These are phyloP conservation scores for Habropoda laboriosa DNA, from an alignment of 1,140 invertebrate species.

Conservation along the genomic window DNA sequence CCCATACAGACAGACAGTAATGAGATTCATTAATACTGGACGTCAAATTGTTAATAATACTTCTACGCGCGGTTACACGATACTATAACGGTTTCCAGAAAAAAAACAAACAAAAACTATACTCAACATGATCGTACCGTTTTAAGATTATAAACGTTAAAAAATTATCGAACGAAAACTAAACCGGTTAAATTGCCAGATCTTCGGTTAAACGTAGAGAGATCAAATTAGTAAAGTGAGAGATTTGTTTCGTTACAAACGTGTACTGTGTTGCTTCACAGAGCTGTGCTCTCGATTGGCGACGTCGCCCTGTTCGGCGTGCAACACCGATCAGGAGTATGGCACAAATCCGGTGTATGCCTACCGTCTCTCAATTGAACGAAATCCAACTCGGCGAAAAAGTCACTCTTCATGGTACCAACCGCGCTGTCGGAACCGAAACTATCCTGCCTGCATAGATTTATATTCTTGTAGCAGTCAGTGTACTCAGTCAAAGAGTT, in stretches of 20 bases:
- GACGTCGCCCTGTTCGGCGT: constrained; percentile 72
- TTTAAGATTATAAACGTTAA: neutral
- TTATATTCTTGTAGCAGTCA: constrained; percentile 68
- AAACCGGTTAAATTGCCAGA: constrained; percentile 38
- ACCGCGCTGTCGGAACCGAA: constrained; percentile 79
- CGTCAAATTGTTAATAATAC: constrained; percentile 40
- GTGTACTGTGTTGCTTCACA: constrained; percentile 65
- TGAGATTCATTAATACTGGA: constrained; percentile 59
- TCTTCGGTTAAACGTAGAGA: constrained; percentile 45
- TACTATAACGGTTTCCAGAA: neutral
- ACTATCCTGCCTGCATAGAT: constrained; percentile 76
- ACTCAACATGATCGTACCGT: neutral
- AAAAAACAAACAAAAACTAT: neutral
- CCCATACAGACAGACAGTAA: constrained; percentile 24
- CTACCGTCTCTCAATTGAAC: constrained; percentile 72
- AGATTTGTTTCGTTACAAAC: constrained; percentile 43
- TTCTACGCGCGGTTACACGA: neutral
- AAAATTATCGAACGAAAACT: constrained; percentile 35
- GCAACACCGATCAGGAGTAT: constrained; percentile 72
- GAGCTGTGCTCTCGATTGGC: constrained; percentile 78
- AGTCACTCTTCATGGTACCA: constrained; percentile 80
- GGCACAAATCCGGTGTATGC: constrained; percentile 72
- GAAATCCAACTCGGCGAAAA: constrained; percentile 79
- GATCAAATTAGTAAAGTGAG: constrained; percentile 54
- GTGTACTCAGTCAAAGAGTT: constrained; percentile 63